Percentiles rank a stretch among this genome's conserved stretches.
Conservation (phyloP, 2,888 invertebrate genomes). For the Drosophila helvetica region DNA sequence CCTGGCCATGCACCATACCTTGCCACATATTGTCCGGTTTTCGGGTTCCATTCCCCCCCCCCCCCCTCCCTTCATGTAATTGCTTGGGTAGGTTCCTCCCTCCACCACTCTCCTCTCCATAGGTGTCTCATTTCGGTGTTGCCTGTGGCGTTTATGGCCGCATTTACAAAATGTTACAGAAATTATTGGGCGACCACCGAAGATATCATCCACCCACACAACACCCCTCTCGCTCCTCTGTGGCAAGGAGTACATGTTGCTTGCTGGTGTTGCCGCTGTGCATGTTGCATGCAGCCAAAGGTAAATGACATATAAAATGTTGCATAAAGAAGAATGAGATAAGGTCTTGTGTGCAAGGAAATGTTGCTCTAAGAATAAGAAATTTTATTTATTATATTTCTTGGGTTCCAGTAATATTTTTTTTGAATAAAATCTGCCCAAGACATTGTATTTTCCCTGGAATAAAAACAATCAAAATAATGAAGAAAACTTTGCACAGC, state of each 20-base stretch:
- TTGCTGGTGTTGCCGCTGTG: constrained; percentile 6
- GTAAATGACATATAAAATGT: neutral
- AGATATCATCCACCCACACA: constrained; percentile 14
- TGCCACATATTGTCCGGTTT: constrained; percentile 59
- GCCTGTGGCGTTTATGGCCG: constrained; percentile 50
- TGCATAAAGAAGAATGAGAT: neutral
- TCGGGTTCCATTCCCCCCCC: constrained; percentile 12
- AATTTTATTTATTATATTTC: neutral
- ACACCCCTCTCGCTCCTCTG: no score
- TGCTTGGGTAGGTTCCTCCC: constrained; percentile 30
- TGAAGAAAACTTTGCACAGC: constrained; percentile 1
- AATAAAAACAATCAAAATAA: constrained; percentile 13
- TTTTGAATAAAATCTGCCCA: no score
- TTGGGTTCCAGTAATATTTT: no score
- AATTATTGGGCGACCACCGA: constrained; percentile 40
- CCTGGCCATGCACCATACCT: constrained; percentile 40
- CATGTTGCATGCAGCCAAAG: neutral
- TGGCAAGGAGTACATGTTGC: neutral
- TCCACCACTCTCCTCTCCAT: constrained; percentile 7
- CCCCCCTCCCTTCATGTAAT: constrained; percentile 39
- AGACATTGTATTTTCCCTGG: no score
- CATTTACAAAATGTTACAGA: constrained; percentile 50
- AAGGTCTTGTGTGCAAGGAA: neutral
- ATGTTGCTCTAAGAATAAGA: neutral
- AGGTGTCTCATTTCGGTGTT: constrained; percentile 56